A percentile compares a stretch with the other conserved stretches of the same genome.
Evolutionary conservation across 2,113 vertebrate species (phyloP).

Genomic region (Brachirus orientalis): DNA sequence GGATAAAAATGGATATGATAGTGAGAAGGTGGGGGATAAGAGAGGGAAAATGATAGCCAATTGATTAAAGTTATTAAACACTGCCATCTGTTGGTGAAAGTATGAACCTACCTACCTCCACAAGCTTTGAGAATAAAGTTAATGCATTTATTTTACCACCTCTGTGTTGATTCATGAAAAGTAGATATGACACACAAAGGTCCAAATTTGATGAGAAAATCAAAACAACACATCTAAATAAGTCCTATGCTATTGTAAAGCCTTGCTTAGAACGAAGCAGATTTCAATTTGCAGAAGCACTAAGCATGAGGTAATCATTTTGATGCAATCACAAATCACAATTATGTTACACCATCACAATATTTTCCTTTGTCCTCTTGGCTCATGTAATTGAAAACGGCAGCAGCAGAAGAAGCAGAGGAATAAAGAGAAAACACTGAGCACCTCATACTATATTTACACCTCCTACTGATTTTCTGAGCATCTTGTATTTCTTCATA

Average conservation of each 20-base stretch:
- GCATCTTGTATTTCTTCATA: slow-evolving; percentile 31
- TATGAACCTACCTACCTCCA: neutral
- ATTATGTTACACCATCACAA: slow-evolving; percentile 48
- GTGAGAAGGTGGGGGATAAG: slow-evolving; percentile 46
- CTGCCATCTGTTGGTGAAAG: slow-evolving; percentile 68
- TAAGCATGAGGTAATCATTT: slow-evolving; percentile 49
- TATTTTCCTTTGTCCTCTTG: slow-evolving; percentile 29
- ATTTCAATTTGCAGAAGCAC: slow-evolving; percentile 55
- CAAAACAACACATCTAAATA: slow-evolving; percentile 32
- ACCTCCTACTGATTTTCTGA: slow-evolving; percentile 27
- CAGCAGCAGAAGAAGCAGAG: slow-evolving; percentile 17
- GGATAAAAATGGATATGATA: slow-evolving; percentile 75
- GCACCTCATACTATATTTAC: slow-evolving; percentile 29
- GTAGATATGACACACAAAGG: slow-evolving; percentile 59
- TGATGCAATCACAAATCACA: slow-evolving; percentile 53
- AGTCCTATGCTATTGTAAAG: slow-evolving; percentile 13
- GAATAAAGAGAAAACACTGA: slow-evolving; percentile 33
- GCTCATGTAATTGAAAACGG: slow-evolving; percentile 45
- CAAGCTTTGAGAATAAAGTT: slow-evolving; percentile 23
- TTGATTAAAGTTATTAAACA: slow-evolving; percentile 59
- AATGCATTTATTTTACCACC: slow-evolving; percentile 50
- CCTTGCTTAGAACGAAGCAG: slow-evolving; percentile 20
- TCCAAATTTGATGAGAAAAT: slow-evolving; percentile 55
- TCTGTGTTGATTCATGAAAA: slow-evolving; percentile 48
- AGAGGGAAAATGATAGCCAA: slow-evolving; percentile 4